Percentiles rank a stretch among this genome's conserved stretches.
These are phyloP conservation scores for Albula goreensis DNA, from an alignment of 2,113 vertebrate genomes.

Conservation along the genomic window DNA sequence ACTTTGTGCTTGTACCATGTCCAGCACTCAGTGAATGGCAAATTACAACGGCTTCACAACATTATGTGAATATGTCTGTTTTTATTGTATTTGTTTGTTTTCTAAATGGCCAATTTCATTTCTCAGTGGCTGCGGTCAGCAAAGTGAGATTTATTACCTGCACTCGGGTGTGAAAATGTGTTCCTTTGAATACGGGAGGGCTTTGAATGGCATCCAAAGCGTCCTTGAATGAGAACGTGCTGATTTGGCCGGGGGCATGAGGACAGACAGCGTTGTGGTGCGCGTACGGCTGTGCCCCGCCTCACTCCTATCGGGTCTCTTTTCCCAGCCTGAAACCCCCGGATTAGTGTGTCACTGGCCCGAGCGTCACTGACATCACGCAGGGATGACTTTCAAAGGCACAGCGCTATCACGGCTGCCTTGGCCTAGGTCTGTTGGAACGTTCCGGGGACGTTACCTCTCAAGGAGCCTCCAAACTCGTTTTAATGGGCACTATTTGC, in stretches of 20 bases:
- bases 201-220: neutral
- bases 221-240: neutral
- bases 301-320: neutral
- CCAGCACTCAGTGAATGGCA: too few species aligned
- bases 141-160: conserved; percentile 14
- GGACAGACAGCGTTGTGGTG: neutral
- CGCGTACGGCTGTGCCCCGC: neutral
- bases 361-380: neutral
- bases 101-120: neutral
- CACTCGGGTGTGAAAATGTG: neutral
- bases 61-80: too few species aligned
- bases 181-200: conserved; percentile 7
- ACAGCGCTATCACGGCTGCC: neutral
- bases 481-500: too few species aligned
- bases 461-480: too few species aligned
- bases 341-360: conserved; percentile 16
- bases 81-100: neutral
- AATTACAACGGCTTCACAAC: too few species aligned
- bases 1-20: too few species aligned
- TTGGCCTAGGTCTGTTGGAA: too few species aligned
- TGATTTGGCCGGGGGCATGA: neutral
- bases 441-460: too few species aligned
- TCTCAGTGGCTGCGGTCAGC: neutral
- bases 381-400: neutral
- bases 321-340: neutral